phyloP scores from a whole-genome alignment of 1,140 invertebrate genomes.

The Fopius arisanus region DNA sequence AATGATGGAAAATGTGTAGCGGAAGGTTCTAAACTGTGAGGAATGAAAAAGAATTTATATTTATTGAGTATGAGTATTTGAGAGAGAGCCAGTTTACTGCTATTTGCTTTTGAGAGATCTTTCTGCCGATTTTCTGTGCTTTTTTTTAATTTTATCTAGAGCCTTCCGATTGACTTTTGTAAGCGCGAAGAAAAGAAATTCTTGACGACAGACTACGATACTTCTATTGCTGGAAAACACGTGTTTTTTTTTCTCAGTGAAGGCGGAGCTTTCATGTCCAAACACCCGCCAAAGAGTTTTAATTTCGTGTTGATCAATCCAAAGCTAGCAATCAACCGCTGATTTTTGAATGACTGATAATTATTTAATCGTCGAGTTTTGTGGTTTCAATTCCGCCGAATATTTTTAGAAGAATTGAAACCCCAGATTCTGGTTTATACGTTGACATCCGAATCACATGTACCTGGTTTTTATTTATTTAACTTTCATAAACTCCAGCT shows the following conservation, averaged over 20 bases:
- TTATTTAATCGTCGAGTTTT: neutral
- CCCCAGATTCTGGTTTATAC: neutral
- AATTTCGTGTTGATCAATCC: neutral
- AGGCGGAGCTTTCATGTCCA: too few species aligned
- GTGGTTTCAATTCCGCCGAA: neutral
- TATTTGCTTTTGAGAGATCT: neutral
- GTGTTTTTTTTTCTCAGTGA: too few species aligned
- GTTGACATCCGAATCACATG: neutral
- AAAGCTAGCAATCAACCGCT: neutral
- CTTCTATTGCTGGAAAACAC: too few species aligned
- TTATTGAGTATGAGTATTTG: neutral
- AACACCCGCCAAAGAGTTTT: neutral
- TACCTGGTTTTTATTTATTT: neutral
- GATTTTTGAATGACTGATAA: neutral
- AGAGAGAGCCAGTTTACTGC: neutral
- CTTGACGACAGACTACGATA: too few species aligned
- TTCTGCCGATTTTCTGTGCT: neutral
- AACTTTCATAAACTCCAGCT: neutral
- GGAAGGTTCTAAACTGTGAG: neutral
- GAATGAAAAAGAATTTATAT: neutral
- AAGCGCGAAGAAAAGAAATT: too few species aligned
- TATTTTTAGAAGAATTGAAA: neutral
- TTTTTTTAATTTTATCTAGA: neutral
- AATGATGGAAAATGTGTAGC: slow-evolving; percentile 2
- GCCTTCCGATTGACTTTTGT: neutral